Conservation (phyloP, 2,888 invertebrate genomes). For the Neoscelio sp. region DNA sequence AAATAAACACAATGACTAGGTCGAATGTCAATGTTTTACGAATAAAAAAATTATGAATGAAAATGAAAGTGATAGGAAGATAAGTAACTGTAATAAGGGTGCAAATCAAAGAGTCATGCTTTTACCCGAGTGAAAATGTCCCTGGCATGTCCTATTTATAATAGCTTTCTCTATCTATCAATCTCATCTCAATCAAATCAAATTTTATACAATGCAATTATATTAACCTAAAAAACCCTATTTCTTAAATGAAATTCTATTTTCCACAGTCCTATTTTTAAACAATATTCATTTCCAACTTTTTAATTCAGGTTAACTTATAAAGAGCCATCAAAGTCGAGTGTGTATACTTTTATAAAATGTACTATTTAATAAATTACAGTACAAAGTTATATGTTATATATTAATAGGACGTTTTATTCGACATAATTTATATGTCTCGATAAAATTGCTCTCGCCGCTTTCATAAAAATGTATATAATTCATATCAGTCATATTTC, state of each 20-base stretch:
- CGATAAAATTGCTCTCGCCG: constrained; percentile 56
- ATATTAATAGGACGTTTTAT: no score
- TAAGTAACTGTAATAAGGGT: constrained; percentile 40
- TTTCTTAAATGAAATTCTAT: no score
- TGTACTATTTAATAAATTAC: no score
- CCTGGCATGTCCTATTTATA: constrained; percentile 29
- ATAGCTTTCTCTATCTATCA: neutral
- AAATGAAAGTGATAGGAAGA: constrained; percentile 46
- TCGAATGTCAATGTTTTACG: constrained; percentile 32
- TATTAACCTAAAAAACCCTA: no score
- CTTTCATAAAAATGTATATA: constrained; percentile 61
- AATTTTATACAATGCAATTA: no score
- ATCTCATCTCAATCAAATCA: neutral
- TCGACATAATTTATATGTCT: constrained; percentile 57
- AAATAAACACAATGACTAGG: constrained; percentile 46
- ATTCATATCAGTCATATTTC: constrained; percentile 62
- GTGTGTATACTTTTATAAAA: no score
- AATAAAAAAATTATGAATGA: constrained; percentile 51
- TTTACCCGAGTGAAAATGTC: constrained; percentile 34
- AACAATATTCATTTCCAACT: no score
- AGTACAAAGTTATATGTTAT: no score
- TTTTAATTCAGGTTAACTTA: no score
- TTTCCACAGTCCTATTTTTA: no score
- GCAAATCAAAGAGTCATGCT: constrained; percentile 49
- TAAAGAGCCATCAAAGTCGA: no score